Evolutionary conservation across 2,888 invertebrate species (phyloP), one percentile per base, ranked within the genome.

Genomic region (Frankliniella fusca): DNA sequence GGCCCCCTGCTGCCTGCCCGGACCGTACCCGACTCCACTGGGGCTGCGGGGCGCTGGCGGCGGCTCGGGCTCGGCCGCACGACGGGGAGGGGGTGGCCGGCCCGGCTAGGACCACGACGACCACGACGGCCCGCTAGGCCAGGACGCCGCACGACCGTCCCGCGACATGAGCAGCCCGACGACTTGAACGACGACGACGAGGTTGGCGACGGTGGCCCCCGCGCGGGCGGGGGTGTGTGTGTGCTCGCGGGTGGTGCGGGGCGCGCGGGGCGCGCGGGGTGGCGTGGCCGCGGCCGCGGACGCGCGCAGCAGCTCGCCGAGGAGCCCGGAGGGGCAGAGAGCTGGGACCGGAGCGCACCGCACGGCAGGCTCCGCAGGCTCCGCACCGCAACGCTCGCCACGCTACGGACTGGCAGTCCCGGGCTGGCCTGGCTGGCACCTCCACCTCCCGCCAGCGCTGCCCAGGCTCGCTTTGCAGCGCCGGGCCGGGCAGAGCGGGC

Each of bases 11-110:
- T 61, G 80, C 79, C 23, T 27, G 20, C 27, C 81, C 81, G 82
- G 81, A 70, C 81, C 48, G 81, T n/a, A n/a, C n/a, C n/a, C n/a
- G 38, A 38, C 38, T 38, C 38, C 38, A 38, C 38, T 38, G 38
- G 81, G 23, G 38, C 82, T 81, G 81, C 84, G 80, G 65, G 81
- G 81, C 28, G 38, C 82, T 81, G 81, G 84, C 81, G 65, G 81
- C 18, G 61, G 48, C 48, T 54, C 80, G 20, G 61, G 48, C 48
- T 54, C 80, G 20, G 27, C n/a, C 80, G 81, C 76, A 80, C 83
- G 48, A 81, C 82, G n/a, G n/a, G n/a, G n/a, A n/a, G n/a, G n/a
- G 80, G 82, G 83, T 81, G 83, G 82, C 80, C 81, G 82, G 82
- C 82, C 84, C 80, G 81, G 84, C 80, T 82, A 82, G 83, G 82